phyloP scores from a whole-genome alignment of 1,140 invertebrate species.

The Drosophila simulans region DNA sequence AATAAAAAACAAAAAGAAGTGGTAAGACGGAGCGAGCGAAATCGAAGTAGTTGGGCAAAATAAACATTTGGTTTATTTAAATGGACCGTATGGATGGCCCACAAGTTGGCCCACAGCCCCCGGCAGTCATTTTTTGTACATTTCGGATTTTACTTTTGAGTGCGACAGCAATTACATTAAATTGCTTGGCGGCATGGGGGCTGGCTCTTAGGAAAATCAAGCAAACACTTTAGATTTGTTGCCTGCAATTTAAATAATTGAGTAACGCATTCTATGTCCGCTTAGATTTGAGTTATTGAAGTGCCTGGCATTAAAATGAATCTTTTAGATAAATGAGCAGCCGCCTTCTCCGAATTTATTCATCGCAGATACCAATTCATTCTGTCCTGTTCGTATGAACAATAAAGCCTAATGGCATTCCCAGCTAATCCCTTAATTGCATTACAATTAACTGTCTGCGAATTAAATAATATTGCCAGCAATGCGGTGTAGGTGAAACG shows the following conservation, averaged over 20 bases:
- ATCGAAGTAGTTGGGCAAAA: constrained; percentile 49
- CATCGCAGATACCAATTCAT: constrained; percentile 3
- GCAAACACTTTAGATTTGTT: constrained; percentile 70
- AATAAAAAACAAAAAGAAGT: constrained; percentile 17
- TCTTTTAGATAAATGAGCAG: constrained; percentile 9
- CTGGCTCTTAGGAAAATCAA: constrained; percentile 49
- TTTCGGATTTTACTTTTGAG: constrained; percentile 29
- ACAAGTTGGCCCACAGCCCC: constrained; percentile 28
- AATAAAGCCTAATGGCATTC: constrained; percentile 77
- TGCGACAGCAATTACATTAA: constrained; percentile 72
- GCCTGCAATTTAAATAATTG: constrained; percentile 79
- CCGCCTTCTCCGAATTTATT: constrained; percentile 4
- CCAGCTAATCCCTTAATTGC: constrained; percentile 77
- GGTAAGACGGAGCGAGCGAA: constrained; percentile 6
- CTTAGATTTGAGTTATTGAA: constrained; percentile 26
- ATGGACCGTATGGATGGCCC: constrained; percentile 63
- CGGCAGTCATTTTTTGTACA: constrained; percentile 5
- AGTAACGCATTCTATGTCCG: constrained; percentile 55
- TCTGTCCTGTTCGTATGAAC: constrained; percentile 28
- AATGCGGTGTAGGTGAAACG: constrained; percentile 30
- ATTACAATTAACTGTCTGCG: constrained; percentile 76
- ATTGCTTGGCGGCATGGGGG: constrained; percentile 30
- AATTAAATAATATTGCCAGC: constrained; percentile 69
- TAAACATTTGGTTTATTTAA: constrained; percentile 76
- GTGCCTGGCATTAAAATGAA: constrained; percentile 6